Base-by-base conservation (phyloP, 1,140 invertebrate genomes). In the Eulimnadia texana region DNA sequence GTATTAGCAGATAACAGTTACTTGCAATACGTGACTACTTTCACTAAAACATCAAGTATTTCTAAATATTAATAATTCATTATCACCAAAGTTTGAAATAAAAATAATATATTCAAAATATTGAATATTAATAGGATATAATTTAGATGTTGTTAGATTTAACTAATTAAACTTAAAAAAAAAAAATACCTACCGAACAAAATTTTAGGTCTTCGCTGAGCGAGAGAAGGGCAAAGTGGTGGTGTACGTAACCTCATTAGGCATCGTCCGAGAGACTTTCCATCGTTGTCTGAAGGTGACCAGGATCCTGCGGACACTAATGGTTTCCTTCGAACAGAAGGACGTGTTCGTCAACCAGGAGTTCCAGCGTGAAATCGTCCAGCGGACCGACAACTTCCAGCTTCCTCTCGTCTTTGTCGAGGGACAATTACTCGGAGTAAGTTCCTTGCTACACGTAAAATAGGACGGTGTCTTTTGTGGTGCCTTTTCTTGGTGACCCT, bases 321-420 rank as follows among this genome's bases (percentile, higher is more conserved):
- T 96, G 74, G 82, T 95, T 27, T 90, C 92, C 70, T 95, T 87
- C 70, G 91, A 95, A 66, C 93, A 96, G 70, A 74, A 88, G 60
- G 93, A 98, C 70, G 82, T 95, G 51, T 96, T 92, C 74, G 93
- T 94, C 84, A 90, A 87, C 70, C 77, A 78, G 22, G 88, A 92
- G 69, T 84, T 85, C 66, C 92, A 95, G 70, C 80, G 82, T 63
- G 92, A 98, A 74, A 82, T 98, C 54, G 80, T 79, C 66, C 86
- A 94, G 60, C 78, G 93, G 57, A 84, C 93, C 75, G 80, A 79
- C 42, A 78, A 77, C 58, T 82, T 93, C 58, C 70, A 82, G 16
- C 82, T 96, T 61, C 93, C 93, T 25, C 92, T 96, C 70, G 78
- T 97, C 3, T 96, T 93, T 71, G 82, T 93, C n/a, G 90, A 95